A percentile compares a stretch with the other conserved stretches of the same genome.
Conservation (phyloP, 2,797 vertebrate genomes). For the Cirrhinus mrigala region DNA sequence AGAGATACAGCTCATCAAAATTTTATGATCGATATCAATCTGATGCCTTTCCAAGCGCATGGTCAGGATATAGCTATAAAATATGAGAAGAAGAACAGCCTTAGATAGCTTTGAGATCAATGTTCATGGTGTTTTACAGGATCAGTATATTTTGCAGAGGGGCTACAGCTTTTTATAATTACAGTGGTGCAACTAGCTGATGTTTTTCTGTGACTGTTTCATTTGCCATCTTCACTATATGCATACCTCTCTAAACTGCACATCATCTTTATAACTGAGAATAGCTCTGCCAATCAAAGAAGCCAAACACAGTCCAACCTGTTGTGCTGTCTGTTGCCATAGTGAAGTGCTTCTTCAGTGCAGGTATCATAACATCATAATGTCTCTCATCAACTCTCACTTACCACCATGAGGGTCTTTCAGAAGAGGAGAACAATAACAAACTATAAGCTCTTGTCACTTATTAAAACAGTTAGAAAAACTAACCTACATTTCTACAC, state of each 20-base stretch:
- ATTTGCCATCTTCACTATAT: constrained; percentile 3
- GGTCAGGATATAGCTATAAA: constrained; percentile 18
- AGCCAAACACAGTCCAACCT: constrained; percentile 45
- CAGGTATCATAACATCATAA: constrained; percentile 42
- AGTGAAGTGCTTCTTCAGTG: constrained; percentile 44
- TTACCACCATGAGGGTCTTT: constrained; percentile 46
- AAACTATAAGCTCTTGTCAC: constrained; percentile 22
- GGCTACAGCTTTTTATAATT: neutral
- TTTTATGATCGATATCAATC: constrained; percentile 14
- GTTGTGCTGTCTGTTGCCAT: constrained; percentile 29
- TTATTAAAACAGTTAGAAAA: neutral
- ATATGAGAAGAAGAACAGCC: neutral
- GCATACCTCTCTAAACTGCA: neutral
- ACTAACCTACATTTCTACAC: neutral
- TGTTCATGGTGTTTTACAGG: neutral
- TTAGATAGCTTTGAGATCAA: neutral
- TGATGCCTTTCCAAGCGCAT: constrained; percentile 10
- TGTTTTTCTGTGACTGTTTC: neutral
- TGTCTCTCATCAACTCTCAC: constrained; percentile 24
- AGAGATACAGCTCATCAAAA: constrained; percentile 22
- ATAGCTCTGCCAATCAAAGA: constrained; percentile 25
- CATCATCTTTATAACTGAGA: constrained; percentile 10
- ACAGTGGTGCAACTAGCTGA: neutral
- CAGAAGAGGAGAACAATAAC: constrained; percentile 37
- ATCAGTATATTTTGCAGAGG: neutral